A percentile compares a stretch with the other conserved stretches of the same genome.
phyloP scores from a whole-genome alignment of 2,888 invertebrate genomes.

The Pandemis corylana region DNA sequence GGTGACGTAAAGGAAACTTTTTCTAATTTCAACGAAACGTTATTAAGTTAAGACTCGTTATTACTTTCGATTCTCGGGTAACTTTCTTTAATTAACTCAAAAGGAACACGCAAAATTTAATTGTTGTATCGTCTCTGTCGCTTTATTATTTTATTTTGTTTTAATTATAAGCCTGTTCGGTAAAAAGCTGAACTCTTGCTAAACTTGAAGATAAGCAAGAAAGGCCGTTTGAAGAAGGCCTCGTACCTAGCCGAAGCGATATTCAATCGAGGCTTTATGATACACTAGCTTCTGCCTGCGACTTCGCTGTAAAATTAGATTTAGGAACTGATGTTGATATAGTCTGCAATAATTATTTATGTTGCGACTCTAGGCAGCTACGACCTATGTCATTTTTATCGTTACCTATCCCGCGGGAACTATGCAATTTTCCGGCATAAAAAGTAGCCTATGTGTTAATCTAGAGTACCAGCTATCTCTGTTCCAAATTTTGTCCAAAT shows the following conservation, averaged over 20 bases:
- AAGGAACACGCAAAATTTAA: conserved; percentile 32
- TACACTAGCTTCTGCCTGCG: no score
- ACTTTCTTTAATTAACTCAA: conserved; percentile 37
- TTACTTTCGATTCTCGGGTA: conserved; percentile 33
- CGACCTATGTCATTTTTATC: no score
- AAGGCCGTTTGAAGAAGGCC: neutral
- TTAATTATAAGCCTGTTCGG: neutral
- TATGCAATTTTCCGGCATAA: no score
- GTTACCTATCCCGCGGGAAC: no score
- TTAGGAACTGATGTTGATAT: no score
- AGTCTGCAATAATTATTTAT: no score
- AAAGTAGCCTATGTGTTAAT: no score
- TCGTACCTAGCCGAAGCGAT: neutral
- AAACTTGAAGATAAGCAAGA: neutral
- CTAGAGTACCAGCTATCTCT: no score
- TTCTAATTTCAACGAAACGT: conserved; percentile 50
- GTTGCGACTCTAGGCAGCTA: no score
- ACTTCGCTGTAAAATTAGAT: no score
- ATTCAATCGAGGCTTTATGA: no score
- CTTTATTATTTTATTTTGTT: neutral
- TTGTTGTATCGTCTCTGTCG: conserved; percentile 24
- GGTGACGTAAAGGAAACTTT: conserved; percentile 50
- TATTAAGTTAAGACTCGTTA: conserved; percentile 42
- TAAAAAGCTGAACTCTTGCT: neutral
- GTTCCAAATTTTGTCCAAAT: no score